Base-by-base conservation (phyloP, 2,113 vertebrate species). In the Platycercus adscitus region DNA sequence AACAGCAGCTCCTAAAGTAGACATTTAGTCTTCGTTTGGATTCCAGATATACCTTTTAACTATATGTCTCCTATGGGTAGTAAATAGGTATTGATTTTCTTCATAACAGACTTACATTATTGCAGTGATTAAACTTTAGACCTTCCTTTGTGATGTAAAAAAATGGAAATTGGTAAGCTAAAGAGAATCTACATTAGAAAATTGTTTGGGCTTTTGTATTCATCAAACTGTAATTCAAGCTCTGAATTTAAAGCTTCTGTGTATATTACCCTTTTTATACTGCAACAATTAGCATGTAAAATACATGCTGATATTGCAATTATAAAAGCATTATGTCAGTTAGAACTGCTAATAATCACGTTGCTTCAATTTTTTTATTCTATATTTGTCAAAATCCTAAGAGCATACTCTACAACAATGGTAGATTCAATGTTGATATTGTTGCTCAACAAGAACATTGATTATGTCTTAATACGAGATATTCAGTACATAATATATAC, bases 231-330 rank as follows among this genome's bases (percentile, higher is more conserved):
- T 93, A 81, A 95, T 93, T 96, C 89, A 87, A 63, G 26, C 35
- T 77, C 35, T 60, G 46, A 81, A 87, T 63, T 58, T 56, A 78
- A 79, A 80, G 70, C 46, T 56, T 86, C 49, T 68, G 58, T 73
- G 70, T 73, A 13, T 63, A 26, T 64, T 41, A 1, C 53, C 44
- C 85, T 82, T 81, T 93, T 73, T 65, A 80, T 9, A 5, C 77
- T 78, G 86, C 68, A 81, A 39, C 83, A 96, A 89, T 39, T 86
- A 68, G 72, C 79, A 85, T 84, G 83, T 94, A 93, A 91, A 95
- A 85, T 78, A 91, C 89, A 95, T 91, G 81, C 75, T 91, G 91
- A 96, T 95, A 76, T 84, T 88, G 79, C 91, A 94, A 93, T 96
- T 96, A 95, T 86, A 71, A 79, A 90, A 93, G 44, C 52, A 31